A percentile compares a stretch with the other conserved stretches of the same genome.
Evolutionary conservation across 2,113 vertebrate genomes (phyloP).

Genomic region (Lampris incognitus): DNA sequence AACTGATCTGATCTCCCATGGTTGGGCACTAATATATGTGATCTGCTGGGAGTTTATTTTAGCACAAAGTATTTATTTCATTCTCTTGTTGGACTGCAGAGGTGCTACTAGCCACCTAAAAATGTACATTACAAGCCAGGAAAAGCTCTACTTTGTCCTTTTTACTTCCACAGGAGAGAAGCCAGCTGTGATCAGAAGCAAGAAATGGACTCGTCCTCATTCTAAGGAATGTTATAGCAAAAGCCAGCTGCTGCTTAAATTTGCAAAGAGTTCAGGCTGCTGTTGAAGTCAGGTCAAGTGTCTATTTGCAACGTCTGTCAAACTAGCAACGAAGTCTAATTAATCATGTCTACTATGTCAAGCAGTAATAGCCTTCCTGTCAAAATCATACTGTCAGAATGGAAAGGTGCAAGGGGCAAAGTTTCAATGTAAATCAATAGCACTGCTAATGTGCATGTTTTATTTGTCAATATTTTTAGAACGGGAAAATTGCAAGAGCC

Average conservation of each 20-base stretch:
- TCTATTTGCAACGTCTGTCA: conserved; percentile 24
- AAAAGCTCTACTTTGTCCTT: conserved; percentile 4
- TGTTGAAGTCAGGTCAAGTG: conserved; percentile 1
- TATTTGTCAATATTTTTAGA: conserved; percentile 28
- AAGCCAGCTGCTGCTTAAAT: neutral
- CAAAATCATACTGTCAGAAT: conserved; percentile 18
- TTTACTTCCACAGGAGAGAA: neutral
- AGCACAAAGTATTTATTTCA: conserved; percentile 48
- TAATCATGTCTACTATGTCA: conserved; percentile 10
- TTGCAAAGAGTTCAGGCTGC: neutral
- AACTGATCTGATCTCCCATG: no score
- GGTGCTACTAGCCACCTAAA: conserved; percentile 20
- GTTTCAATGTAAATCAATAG: conserved; percentile 47
- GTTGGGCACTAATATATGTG: conserved; percentile 17
- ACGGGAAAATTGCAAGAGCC: conserved; percentile 36
- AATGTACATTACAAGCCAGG: conserved; percentile 25
- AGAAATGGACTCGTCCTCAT: conserved; percentile 18
- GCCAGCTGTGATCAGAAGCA: conserved; percentile 2
- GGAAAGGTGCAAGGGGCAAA: conserved; percentile 34
- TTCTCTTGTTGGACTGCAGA: conserved; percentile 6
- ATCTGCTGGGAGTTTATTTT: conserved; percentile 35
- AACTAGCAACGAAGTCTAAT: conserved; percentile 29
- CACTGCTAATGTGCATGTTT: conserved; percentile 49
- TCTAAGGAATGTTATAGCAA: neutral
- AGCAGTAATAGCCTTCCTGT: neutral